Conservation (phyloP, 2,113 vertebrate genomes). For the Diphyllodes magnificus region DNA sequence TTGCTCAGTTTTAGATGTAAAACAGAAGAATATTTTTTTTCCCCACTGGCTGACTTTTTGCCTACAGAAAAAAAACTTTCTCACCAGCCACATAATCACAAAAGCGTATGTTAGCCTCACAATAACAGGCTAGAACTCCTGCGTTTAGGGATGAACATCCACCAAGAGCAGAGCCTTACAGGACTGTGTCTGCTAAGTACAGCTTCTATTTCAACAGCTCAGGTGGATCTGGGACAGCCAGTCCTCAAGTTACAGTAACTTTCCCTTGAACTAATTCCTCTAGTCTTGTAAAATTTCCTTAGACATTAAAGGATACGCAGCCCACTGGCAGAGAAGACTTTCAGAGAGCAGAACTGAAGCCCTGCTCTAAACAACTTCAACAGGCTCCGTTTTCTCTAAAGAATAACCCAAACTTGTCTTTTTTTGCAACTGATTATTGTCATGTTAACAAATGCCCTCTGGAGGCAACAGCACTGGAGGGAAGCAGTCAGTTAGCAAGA, state of each 20-base stretch:
- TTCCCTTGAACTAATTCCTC: slow-evolving; percentile 9
- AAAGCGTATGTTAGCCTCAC: neutral
- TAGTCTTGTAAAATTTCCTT: neutral
- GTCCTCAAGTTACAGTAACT: neutral
- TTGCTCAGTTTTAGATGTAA: neutral
- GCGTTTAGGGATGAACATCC: neutral
- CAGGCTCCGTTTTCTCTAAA: neutral
- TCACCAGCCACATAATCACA: neutral
- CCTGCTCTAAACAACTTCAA: neutral
- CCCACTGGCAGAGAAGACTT: neutral
- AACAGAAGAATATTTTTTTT: neutral
- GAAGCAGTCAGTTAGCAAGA: neutral
- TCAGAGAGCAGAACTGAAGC: neutral
- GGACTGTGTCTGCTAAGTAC: neutral
- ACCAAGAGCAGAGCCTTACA: neutral
- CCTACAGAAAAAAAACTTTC: neutral
- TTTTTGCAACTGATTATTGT: neutral
- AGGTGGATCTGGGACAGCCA: neutral
- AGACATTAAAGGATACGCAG: neutral
- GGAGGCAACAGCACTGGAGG: neutral
- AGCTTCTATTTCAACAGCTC: neutral
- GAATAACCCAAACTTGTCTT: neutral
- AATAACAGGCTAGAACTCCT: neutral
- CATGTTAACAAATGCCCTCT: neutral
- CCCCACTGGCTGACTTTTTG: neutral